A percentile compares a stretch with the other conserved stretches of the same genome.
These are phyloP conservation scores for Netelia virgata DNA, from an alignment of 2,888 invertebrate species.

Conservation along the genomic window DNA sequence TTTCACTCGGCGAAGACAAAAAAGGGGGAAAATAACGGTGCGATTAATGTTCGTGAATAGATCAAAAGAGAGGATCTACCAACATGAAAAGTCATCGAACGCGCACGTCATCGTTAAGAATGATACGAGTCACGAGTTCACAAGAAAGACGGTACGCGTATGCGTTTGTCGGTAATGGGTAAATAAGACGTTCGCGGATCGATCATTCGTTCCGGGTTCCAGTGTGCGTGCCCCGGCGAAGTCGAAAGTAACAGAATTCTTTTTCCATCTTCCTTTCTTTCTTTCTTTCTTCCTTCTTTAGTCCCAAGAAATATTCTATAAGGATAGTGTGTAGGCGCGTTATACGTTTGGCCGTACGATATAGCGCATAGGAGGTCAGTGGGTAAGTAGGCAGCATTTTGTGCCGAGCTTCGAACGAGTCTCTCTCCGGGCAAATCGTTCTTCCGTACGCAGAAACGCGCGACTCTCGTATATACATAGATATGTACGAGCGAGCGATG, in stretches of 20 bases:
- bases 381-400: conserved; percentile 65
- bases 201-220: conserved; percentile 38
- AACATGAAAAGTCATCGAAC: neutral
- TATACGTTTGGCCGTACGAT: conserved; percentile 19
- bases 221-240: conserved; percentile 45
- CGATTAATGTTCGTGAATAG: neutral
- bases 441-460: conserved; percentile 27
- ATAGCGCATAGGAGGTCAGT: conserved; percentile 67
- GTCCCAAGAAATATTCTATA: conserved; percentile 1
- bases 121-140: neutral
- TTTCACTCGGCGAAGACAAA: neutral
- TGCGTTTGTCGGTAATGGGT: neutral
- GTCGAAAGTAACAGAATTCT: conserved; percentile 65
- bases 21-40: neutral
- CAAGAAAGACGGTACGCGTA: neutral
- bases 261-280: conserved; percentile 24
- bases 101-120: conserved; percentile 4
- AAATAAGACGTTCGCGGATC: conserved; percentile 27
- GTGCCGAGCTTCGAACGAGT: conserved; percentile 20
- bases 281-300: neutral
- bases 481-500: conserved; percentile 39
- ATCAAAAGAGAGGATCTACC: neutral
- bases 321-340: neutral
- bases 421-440: conserved; percentile 21
- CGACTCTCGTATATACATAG: neutral